Base-by-base conservation (phyloP, 2,888 invertebrate species). In the Pegoplata infirma region DNA sequence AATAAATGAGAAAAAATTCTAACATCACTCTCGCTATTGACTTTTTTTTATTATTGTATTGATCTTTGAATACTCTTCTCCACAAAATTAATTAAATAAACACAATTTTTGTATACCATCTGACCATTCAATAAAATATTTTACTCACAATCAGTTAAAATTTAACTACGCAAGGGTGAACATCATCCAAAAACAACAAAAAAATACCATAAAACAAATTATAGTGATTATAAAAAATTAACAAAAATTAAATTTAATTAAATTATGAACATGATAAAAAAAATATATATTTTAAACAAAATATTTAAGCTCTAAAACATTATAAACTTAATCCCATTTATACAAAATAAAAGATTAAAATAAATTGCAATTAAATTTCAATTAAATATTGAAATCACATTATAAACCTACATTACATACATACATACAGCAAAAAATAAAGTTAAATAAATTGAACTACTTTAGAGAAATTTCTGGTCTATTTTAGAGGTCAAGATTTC, bases 401-500 rank as follows among this genome's bases (percentile, higher is more conserved):
- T 25, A 5, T 25, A 25, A 25, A 25, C 6, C 25, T 25, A 5
- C 25, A 25, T n/a, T n/a, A n/a, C n/a, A n/a, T 5, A 25, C 3
- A 25, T 25, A 5, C 25, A 25, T 25, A 25, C 25, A 25, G 6
- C 3, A 25, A 25, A 25, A 25, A 25, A 25, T 7, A 40, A 40
- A 40, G 36, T 40, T 40, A 40, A 40, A 40, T 40, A 40, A 40
- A 12, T 40, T 40, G 36, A 40, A 40, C 36, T 40, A n/a, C 36
- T n/a, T n/a, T n/a, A n/a, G n/a, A n/a, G n/a, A n/a, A n/a, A n/a
- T n/a, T n/a, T n/a, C n/a, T 40, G 5, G 12, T 40, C 55, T 63
- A 61, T 46, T 74, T 66, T 53, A 46, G 55, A 71, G 78, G 78
- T 79, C 74, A 79, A 61, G 59, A 53, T 71, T 69, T 67, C 63